Evolutionary conservation across 1,140 invertebrate species (phyloP), one percentile per base, ranked within the genome.

Genomic region (Leucophenga varia): DNA sequence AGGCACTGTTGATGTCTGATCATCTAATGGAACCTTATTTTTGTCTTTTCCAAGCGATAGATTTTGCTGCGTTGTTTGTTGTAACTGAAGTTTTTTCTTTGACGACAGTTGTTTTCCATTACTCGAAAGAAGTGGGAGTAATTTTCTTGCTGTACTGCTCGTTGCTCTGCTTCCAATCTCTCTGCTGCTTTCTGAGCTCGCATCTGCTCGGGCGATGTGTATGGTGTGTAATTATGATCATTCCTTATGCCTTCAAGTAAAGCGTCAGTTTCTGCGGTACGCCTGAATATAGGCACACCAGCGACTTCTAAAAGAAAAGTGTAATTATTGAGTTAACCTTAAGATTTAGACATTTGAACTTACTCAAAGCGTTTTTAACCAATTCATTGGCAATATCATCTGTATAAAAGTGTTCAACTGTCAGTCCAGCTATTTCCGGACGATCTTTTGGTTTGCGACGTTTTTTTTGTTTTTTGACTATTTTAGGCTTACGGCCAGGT

Each of bases 201-300:
- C 25, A 74, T 64, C 58, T 81, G 79, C 54, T 76, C 79, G 13
- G 80, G 79, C 14, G 81, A 81, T 35, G 78, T 83, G 22, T 81
- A 78, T 14, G 82, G 78, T 43, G 83, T 85, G 56, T 86, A 86
- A 55, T 84, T 84, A 64, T 86, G 84, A 68, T 86, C 84, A 74
- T 85, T 83, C 57, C 78, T 78, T 46, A 86, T 82, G 38, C 78
- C 76, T 34, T 61, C 56, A 35, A 73, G 5, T 3, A 56, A 38
- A 13, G 70, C 64, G 34, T 75, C 73, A 16, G 57, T 49, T 37
- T 75, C 72, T 0, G 59, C 43, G 3, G 61, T 64, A 7, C 64
- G 37, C 36, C 68, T 64, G 14, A 54, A 57, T 10, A 58, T 38
- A 1, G 68, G 54, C 5, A 75, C 34, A 2, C 72, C 72, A 18